A percentile compares a stretch with the other conserved stretches of the same genome.
Conservation (phyloP, 2,888 invertebrate species). For the Chironomus tentans region DNA sequence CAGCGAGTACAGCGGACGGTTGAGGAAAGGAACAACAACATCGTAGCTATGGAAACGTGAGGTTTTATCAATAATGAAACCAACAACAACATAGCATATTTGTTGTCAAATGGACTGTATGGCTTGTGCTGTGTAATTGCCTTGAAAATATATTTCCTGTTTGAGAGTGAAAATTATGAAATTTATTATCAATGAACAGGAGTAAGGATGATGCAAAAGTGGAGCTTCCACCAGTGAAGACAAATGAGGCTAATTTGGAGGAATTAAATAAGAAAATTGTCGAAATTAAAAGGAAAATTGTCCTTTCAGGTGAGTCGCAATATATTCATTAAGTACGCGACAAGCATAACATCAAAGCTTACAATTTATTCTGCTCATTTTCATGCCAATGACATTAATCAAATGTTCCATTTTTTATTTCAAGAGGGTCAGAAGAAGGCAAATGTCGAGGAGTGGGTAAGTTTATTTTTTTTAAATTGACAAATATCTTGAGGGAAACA, state of each 20-base stretch:
- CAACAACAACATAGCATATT: too few relatives aligned
- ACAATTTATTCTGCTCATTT: neutral
- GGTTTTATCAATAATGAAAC: too few relatives aligned
- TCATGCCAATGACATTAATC: neutral
- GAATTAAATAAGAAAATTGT: slow-evolving; percentile 66
- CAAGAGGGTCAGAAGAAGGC: slow-evolving; percentile 79
- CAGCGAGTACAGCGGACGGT: too few relatives aligned
- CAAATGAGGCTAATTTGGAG: slow-evolving; percentile 46
- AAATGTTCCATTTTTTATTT: neutral
- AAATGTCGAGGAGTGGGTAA: slow-evolving; percentile 60
- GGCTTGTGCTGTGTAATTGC: neutral
- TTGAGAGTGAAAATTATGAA: neutral
- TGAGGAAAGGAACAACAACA: too few relatives aligned
- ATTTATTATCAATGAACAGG: neutral
- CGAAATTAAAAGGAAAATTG: slow-evolving; percentile 79
- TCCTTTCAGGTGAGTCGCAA: slow-evolving; percentile 58
- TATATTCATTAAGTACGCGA: neutral
- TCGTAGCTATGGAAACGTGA: too few relatives aligned
- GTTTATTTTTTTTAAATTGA: neutral
- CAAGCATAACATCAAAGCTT: slow-evolving; percentile 22
- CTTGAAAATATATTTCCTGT: too few relatives aligned
- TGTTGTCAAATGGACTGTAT: too few relatives aligned
- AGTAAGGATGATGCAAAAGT: neutral
- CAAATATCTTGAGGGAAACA: too few relatives aligned
- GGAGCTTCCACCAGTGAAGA: slow-evolving; percentile 10